Evolutionary conservation across 2,797 vertebrate genomes (phyloP), one percentile per base, ranked within the genome.

Genomic region (Tolypeutes matacus): DNA sequence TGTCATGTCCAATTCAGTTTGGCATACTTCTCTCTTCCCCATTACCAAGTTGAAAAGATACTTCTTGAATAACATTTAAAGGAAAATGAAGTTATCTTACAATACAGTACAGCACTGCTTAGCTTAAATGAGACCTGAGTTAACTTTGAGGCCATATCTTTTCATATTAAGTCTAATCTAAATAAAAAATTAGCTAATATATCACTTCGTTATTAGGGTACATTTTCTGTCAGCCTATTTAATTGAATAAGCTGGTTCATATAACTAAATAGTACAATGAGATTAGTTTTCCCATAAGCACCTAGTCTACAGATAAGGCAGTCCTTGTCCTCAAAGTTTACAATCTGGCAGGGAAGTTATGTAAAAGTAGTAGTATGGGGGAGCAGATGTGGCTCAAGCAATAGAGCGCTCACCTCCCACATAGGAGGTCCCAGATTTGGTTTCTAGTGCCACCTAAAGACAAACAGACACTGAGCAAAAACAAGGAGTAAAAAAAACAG

Each of bases 31-130:
- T 27, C 21, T 60, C 53, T 60, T 14, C 17, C 31, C 34, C 56
- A 8, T 93, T 97, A 36, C 49, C 78, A 95, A 90, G 89, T 20
- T 89, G 60, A 92, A 91, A 88, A 42, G 3, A 56, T 69, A 88
- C 87, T 23, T 91, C 89, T 4, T 77, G 12, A 69, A 90, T 80
- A 58, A 72, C 13, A 91, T 90, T 85, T 94, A 53, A 92, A 95
- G n/a, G 36, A 89, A 86, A 62, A 34, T 72, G 53, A 84, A 53
- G 23, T 82, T 85, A 86, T 90, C 90, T 92, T 27, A 86, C 86
- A 86, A 84, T 20, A 85, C 14, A 1, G 15, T 72, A 72, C 27
- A 89, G 72, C 76, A 90, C 49, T 58, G 49, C 56, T 62, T 88
- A 67, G 34, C 70, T 87, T 73, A 84, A 17, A 64, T 86, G 39